phyloP scores from a whole-genome alignment of 2,113 vertebrate genomes.

The Miniopterus natalensis region DNA sequence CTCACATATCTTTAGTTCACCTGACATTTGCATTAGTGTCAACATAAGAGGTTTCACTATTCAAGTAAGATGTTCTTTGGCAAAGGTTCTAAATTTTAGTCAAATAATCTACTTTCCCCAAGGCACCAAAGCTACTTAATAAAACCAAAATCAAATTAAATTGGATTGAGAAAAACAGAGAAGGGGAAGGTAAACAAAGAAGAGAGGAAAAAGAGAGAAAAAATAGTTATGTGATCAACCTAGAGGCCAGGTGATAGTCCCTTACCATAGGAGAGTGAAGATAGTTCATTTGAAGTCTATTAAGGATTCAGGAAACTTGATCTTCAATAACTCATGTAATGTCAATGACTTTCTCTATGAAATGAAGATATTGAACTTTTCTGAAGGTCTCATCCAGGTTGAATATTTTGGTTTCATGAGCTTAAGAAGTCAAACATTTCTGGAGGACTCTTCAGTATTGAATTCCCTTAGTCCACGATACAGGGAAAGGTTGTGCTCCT shows the following conservation, averaged over 20 bases:
- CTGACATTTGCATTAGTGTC: background rate
- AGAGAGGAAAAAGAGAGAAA: background rate
- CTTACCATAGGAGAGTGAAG: background rate
- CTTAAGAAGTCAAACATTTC: background rate
- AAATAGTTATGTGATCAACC: background rate
- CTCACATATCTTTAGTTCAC: background rate
- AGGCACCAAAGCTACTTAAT: background rate
- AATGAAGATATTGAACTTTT: slow-evolving; percentile 4
- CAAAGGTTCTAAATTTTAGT: slow-evolving; percentile 8
- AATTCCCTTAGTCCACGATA: background rate
- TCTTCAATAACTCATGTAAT: background rate
- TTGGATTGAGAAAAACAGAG: background rate
- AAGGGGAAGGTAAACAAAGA: background rate
- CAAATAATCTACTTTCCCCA: background rate
- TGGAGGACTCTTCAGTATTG: background rate
- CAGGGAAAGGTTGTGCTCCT: background rate
- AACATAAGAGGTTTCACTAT: background rate
- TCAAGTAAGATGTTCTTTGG: background rate
- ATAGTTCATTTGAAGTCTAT: background rate
- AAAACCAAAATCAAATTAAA: slow-evolving; percentile 33
- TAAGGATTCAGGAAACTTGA: background rate
- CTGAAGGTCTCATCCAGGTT: background rate
- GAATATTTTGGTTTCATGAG: background rate
- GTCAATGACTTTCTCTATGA: background rate
- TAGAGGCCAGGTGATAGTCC: background rate